Percentiles rank a stretch among this genome's conserved stretches.
Evolutionary conservation across 2,797 vertebrate species (phyloP).

Genomic region (Schizopygopsis malacanthus): DNA sequence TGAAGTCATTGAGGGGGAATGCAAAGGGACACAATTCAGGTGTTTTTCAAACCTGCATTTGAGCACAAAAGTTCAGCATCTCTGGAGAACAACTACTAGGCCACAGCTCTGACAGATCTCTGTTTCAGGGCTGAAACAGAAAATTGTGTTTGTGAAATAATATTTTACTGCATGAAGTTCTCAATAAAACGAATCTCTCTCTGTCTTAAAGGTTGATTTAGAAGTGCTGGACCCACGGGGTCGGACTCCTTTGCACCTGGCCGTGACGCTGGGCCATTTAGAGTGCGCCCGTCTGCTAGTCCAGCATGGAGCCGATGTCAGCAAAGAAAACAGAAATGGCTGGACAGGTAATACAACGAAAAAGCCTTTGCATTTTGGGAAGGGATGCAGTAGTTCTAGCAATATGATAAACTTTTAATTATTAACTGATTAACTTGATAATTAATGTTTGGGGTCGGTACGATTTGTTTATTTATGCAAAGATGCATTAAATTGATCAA

Average conservation of each 20-base stretch:
- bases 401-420: background rate
- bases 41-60: conserved; percentile 12
- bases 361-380: background rate
- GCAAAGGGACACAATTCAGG: background rate
- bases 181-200: conserved; percentile 6
- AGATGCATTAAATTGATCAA: background rate
- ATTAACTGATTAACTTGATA: background rate
- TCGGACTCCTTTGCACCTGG: conserved; percentile 92
- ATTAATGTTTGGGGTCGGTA: background rate
- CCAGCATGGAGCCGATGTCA: conserved; percentile 89
- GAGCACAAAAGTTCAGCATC: background rate
- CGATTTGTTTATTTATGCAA: background rate
- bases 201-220: conserved; percentile 80
- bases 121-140: background rate
- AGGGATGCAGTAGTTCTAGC: background rate
- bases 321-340: conserved; percentile 93
- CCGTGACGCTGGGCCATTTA: conserved; percentile 90
- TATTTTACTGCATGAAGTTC: background rate
- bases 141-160: background rate
- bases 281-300: conserved; percentile 91
- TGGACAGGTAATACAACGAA: conserved; percentile 86
- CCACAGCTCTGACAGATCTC: background rate
- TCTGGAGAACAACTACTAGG: background rate
- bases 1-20: background rate
- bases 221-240: conserved; percentile 93